Base-by-base conservation (phyloP, 1,140 invertebrate species). In the Cyclargus thomasi region DNA sequence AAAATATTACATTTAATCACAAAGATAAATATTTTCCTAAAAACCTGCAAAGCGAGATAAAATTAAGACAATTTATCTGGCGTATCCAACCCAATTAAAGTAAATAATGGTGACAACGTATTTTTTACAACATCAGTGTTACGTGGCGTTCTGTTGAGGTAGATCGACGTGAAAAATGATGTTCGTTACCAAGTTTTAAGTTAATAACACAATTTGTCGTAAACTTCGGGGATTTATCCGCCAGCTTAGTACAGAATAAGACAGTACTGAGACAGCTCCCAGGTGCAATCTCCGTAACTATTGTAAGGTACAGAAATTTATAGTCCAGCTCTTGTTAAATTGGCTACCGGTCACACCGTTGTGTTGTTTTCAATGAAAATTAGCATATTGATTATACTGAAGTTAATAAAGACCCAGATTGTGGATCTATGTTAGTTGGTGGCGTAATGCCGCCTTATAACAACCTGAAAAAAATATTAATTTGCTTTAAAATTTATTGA, bases 281-380 rank as follows among this genome's bases (percentile, higher is more conserved):
- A 84, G 80, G 82, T 82, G 82, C 82, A 82, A 81, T 82, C 77
- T 79, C 75, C 76, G 78, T 82, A 84, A 84, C 82, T 82, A 84
- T 84, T 82, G 80, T 80, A 79, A 80, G 82, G 78, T 77, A 79
- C 76, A 77, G 75, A 77, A 82, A 84, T 82, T 81, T 82, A 82
- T 84, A 75, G 82, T 77, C 74, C 64, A 71, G 68, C 68, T 75
- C 75, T 78, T 73, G 77, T 74, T 74, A 73, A 68, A 69, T 36
- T n/a, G 68, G 17, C 36, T 21, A 23, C 0, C 68, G 22, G 72
- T 72, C 22, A 79, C 79, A 82, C 77, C 63, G 73, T 65, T 8
- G 5, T 53, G 69, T 29, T 53, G 69, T 29, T 29, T 4, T 29
- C 2, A 23, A 1, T 23, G 23, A 23, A 23, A 23, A 23, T 23